Percentiles rank a stretch among this genome's conserved stretches.
Evolutionary conservation across 2,797 vertebrate species (phyloP).

Genomic region (Monodelphis domestica): DNA sequence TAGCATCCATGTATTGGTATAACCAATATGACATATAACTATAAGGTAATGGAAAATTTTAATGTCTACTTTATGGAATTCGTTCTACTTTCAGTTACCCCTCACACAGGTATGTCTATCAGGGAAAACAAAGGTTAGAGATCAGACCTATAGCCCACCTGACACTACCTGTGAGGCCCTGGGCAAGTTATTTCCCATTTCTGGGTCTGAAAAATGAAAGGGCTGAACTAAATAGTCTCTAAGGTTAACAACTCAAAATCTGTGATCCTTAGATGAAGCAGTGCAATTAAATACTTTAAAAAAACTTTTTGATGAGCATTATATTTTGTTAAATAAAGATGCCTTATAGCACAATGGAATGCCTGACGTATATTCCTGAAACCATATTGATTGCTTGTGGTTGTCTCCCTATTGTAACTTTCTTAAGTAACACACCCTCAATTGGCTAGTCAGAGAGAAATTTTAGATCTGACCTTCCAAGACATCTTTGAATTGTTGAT

Average conservation of each 20-base stretch:
- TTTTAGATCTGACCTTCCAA: too few relatives aligned
- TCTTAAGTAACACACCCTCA: background rate
- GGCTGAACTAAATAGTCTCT: background rate
- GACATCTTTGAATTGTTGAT: background rate
- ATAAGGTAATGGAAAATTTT: background rate
- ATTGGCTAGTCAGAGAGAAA: background rate
- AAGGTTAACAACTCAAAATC: background rate
- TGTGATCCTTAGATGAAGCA: background rate
- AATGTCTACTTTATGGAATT: background rate
- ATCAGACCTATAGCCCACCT: background rate
- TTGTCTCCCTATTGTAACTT: background rate
- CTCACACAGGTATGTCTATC: background rate
- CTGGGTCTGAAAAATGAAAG: background rate
- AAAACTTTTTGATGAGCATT: background rate
- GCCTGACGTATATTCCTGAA: background rate
- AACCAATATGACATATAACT: background rate
- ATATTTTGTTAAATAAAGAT: background rate
- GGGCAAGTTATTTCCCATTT: background rate
- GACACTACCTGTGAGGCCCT: background rate
- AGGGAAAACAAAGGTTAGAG: background rate
- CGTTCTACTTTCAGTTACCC: background rate
- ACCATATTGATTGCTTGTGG: background rate
- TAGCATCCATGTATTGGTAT: rapidly evolving
- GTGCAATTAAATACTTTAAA: too few relatives aligned
- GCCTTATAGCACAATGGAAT: background rate